phyloP scores from a whole-genome alignment of 1,140 invertebrate species.

The Planococcus citri region DNA sequence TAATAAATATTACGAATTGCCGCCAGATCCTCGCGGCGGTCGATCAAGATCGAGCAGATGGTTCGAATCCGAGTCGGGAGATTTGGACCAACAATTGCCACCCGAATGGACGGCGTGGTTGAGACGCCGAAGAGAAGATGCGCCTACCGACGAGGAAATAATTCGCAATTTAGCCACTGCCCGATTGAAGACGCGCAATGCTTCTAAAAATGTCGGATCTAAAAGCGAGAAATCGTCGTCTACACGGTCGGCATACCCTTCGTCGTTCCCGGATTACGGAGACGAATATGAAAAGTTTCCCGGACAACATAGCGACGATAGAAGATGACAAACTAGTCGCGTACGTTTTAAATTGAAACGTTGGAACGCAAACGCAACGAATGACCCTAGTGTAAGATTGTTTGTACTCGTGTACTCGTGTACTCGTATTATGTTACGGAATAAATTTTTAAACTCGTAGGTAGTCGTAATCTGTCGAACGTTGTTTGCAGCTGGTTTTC shows the following conservation, averaged over 20 bases:
- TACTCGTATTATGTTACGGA: too few species aligned
- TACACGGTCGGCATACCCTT: conserved; percentile 2
- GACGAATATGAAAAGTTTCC: conserved; percentile 24
- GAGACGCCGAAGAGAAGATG: conserved; percentile 47
- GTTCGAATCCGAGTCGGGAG: conserved; percentile 44
- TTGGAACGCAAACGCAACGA: too few species aligned
- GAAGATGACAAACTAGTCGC: too few species aligned
- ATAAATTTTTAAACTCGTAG: too few species aligned
- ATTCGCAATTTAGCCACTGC: conserved; percentile 52
- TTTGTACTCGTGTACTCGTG: too few species aligned
- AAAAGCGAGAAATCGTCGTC: neutral
- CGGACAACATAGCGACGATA: conserved; percentile 23
- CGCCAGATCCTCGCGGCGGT: conserved; percentile 41
- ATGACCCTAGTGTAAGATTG: too few species aligned
- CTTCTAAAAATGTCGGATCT: conserved; percentile 45
- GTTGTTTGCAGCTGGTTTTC: too few species aligned
- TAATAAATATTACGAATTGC: conserved; percentile 68
- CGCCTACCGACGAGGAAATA: conserved; percentile 60
- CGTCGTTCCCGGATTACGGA: conserved; percentile 24
- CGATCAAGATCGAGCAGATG: conserved; percentile 49
- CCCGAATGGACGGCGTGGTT: conserved; percentile 78
- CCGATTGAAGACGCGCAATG: conserved; percentile 57
- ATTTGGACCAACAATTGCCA: conserved; percentile 46
- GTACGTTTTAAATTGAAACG: too few species aligned
- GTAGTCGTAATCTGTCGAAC: too few species aligned